Base-by-base conservation (phyloP, 2,113 vertebrate species). In the Amazona vittata region DNA sequence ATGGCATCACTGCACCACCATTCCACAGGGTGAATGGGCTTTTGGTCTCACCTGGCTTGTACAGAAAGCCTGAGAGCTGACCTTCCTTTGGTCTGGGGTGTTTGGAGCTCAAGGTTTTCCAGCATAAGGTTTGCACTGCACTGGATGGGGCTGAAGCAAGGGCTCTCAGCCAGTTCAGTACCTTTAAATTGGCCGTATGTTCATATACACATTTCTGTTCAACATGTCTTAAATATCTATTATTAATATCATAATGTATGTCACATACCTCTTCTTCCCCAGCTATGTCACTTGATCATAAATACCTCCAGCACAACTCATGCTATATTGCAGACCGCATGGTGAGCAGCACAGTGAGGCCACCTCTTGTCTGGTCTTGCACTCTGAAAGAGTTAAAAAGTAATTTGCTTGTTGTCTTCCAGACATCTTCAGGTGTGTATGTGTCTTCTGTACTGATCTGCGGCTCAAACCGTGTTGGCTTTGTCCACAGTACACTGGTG, bases 1-100 rank as follows among this genome's bases (percentile, higher is more conserved):
- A 7, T 0, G 4, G 28, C 18, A 18, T 15, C 19, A 49, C 64
- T 93, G 37, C 21, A 63, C 25, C 17, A 19, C 8, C 33, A n/a
- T 87, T 79, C 31, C 15, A 5, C 53, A 74, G 71, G 0, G 0
- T 15, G 28, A 39, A 31, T 4, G 22, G 41, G 52, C 21, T 90
- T 91, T 76, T 77, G 35, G 39, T 69, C 53, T 65, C 29, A 11
- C 11, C 19, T 69, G 25, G 8, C 64, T 84, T 47, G 52, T 76
- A 62, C 11, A 75, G 62, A 63, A 87, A 53, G 31, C 37, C 21
- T 59, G 75, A 77, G 20, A 73, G 35, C 35, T 85, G 53, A 43
- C 11, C 21, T 73, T 29, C 8, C 25, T 77, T 44, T 60, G 12
- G 28, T n/a, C 2, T 2, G 19, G 14, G 28, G 7, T 33, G 16